Base-by-base conservation (phyloP, 2,888 invertebrate species). In the Conomelus anceps region DNA sequence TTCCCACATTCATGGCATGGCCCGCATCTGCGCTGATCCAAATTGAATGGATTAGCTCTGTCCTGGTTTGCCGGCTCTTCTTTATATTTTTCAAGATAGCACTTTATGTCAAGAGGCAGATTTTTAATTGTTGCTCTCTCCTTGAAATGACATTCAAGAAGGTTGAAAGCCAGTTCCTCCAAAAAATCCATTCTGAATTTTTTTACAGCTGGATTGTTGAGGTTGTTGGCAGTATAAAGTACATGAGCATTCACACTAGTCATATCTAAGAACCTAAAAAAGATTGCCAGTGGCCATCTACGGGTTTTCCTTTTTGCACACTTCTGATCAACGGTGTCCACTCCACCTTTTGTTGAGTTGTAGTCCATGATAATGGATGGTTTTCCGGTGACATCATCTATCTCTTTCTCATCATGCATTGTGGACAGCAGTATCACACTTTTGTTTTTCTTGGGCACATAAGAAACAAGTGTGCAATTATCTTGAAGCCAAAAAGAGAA, bases 401-500 rank as follows among this genome's bases (percentile, higher is more conserved):
- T 87, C 22, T 87, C 87, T 23, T 23, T 23, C 22, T 23, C 24
- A 87, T 87, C 22, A 23, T 85, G 85, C 85, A 85, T 85, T 87
- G 87, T 87, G 23, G 87, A 87, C 22, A 87, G 23, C 23, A 87
- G 87, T 87, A 87, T 24, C 22, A 87, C 87, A 23, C 23, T 24
- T 26, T 24, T 87, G 26, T 87, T 87, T 87, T 22, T 22, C 24
- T 87, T 87, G 22, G 87, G 24, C 22, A 87, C 26, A 87, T 87
- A 89, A 11, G 90, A 90, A 22, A 89, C 90, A 22, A 89, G 22
- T 11, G 90, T 90, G 23, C 26, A 87, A 26, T 87, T 85, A 29
- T 90, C 89, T 34, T 90, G 29, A 89, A 89, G 13, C 89, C 89
- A 26, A 89, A 89, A 11, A 89, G 22, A n/a, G 89, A 86, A 20